These are phyloP conservation scores for Schizothorax lantsangensis DNA, from an alignment of 2,797 vertebrate species.

Conservation along the genomic window DNA sequence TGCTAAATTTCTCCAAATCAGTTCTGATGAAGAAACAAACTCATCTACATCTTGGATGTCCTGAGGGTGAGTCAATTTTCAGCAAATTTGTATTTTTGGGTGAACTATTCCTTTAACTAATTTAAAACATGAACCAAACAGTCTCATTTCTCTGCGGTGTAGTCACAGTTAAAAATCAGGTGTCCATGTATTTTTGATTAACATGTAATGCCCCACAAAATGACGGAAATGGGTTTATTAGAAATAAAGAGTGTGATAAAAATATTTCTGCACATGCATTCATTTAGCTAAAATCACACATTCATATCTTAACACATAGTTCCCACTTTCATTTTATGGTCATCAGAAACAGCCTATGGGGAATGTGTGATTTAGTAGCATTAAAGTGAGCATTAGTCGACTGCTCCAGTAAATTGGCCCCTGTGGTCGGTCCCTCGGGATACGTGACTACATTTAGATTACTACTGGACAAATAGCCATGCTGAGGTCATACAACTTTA, in stretches of 20 bases:
- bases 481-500: slow-evolving; percentile 9
- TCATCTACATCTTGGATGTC: neutral
- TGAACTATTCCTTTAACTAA: neutral
- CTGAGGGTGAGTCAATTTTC: neutral
- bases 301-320: slow-evolving; percentile 61
- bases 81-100: neutral
- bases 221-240: slow-evolving; percentile 10
- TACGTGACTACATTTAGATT: slow-evolving; percentile 44
- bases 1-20: neutral
- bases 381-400: slow-evolving; percentile 64
- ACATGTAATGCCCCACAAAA: slow-evolving; percentile 12
- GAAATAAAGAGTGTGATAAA: slow-evolving; percentile 45
- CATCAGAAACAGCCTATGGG: slow-evolving; percentile 63
- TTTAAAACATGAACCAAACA: slow-evolving; percentile 10
- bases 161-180: neutral
- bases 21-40: neutral
- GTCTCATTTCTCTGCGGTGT: neutral
- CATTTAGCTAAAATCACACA: slow-evolving; percentile 54
- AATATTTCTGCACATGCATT: slow-evolving; percentile 40
- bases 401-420: slow-evolving; percentile 60
- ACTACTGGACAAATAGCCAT: slow-evolving; percentile 54
- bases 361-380: slow-evolving; percentile 70
- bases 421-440: slow-evolving; percentile 43
- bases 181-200: slow-evolving; percentile 19
- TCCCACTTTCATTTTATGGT: slow-evolving; percentile 65